phyloP scores from a whole-genome alignment of 2,888 invertebrate genomes.

The Rhagium mordax region DNA sequence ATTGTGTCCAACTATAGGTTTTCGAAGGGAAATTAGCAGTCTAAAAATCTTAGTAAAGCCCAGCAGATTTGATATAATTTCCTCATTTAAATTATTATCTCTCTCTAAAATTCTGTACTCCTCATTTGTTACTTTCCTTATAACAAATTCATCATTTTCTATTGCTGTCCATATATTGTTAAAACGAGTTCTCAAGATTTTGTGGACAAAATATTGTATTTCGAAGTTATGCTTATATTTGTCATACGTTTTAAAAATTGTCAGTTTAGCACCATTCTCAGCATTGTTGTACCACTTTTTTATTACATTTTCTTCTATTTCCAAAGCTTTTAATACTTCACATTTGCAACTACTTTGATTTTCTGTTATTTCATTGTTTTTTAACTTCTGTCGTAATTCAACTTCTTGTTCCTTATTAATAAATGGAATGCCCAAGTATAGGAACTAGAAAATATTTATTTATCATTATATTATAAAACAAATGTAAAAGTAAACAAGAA shows the following conservation, averaged over 20 bases:
- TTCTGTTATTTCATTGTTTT: constrained; percentile 67
- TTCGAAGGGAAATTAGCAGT: constrained; percentile 74
- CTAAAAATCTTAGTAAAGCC: constrained; percentile 81
- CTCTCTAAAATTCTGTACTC: constrained; percentile 61
- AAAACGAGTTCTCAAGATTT: constrained; percentile 74
- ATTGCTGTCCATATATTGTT: constrained; percentile 61
- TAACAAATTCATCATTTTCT: constrained; percentile 63
- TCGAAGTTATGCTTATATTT: constrained; percentile 69
- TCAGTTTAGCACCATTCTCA: constrained; percentile 58
- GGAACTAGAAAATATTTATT: constrained; percentile 72
- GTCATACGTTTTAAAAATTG: constrained; percentile 53
- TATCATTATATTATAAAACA: not conserved
- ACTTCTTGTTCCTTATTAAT: constrained; percentile 74
- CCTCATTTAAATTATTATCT: constrained; percentile 70
- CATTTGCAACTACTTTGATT: constrained; percentile 56
- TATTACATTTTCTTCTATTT: constrained; percentile 63
- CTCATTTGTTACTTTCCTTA: constrained; percentile 64
- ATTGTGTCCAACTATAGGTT: constrained; percentile 86
- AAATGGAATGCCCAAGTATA: constrained; percentile 79
- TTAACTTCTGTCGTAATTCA: constrained; percentile 54
- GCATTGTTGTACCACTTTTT: constrained; percentile 64
- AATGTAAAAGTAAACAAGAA: too few species aligned
- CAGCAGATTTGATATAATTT: constrained; percentile 71
- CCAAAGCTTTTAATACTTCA: constrained; percentile 57
- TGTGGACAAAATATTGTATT: constrained; percentile 75